Conservation (phyloP, 2,113 vertebrate species). For the Takifugu flavidus region DNA sequence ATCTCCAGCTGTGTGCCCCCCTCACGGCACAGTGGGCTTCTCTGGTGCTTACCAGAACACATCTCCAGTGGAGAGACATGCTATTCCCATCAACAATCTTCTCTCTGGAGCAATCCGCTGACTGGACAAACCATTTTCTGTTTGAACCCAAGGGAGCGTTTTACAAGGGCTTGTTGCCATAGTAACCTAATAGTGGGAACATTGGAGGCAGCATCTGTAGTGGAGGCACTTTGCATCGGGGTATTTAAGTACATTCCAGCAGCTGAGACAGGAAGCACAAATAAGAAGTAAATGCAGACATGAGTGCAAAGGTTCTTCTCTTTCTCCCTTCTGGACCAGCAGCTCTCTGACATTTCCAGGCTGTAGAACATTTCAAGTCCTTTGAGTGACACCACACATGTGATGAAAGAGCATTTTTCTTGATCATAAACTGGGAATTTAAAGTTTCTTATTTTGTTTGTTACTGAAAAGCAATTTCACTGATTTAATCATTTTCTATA, state of each 20-base stretch:
- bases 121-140: constrained; percentile 35
- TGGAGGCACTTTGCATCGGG: constrained; percentile 30
- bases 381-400: no score
- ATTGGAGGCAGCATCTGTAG: constrained; percentile 18
- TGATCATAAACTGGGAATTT: no score
- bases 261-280: constrained; percentile 2
- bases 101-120: constrained; percentile 7
- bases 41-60: constrained; percentile 5
- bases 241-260: constrained; percentile 10
- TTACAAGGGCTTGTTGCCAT: constrained; percentile 48
- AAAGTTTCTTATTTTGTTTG: no score
- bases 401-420: no score
- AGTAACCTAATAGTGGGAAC: constrained; percentile 33
- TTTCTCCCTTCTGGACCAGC: no score
- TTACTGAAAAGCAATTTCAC: no score
- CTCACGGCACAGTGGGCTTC: constrained; percentile 6
- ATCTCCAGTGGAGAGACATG: constrained; percentile 2
- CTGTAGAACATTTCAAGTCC: no score
- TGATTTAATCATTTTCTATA: no score
- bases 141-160: constrained; percentile 21
- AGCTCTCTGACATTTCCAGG: no score
- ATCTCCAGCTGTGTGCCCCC: constrained; percentile 46
- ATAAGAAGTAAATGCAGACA: background rate
- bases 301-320: no score
- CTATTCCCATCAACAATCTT: constrained; percentile 11